Percentiles rank a stretch among this genome's conserved stretches.
These are phyloP conservation scores for Noctua janthe DNA, from an alignment of 2,888 invertebrate species.

Conservation along the genomic window DNA sequence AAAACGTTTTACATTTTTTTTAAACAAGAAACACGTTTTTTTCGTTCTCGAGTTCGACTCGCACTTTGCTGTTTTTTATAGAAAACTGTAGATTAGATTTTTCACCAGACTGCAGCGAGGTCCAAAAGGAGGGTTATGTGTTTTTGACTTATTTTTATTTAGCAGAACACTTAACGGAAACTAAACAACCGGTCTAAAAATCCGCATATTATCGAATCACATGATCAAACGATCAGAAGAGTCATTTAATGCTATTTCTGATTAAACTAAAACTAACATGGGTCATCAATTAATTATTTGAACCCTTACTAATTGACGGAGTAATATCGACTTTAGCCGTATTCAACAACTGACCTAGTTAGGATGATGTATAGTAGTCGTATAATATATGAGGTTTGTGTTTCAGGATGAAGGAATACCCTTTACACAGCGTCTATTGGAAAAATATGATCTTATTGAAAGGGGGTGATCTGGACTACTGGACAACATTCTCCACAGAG, in stretches of 20 bases:
- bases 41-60: not conserved
- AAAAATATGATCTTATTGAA: not conserved
- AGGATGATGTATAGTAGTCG: not conserved
- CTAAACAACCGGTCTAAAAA: not conserved
- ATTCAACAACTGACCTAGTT: conserved; percentile 18
- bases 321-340: conserved; percentile 2
- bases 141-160: not conserved
- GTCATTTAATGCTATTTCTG: conserved; percentile 8
- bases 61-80: not conserved
- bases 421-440: not conserved
- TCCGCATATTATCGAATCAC: not conserved
- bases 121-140: no score
- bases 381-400: not conserved
- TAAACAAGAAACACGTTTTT: not conserved
- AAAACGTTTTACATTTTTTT: not conserved
- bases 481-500: not conserved
- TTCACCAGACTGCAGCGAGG: no score
- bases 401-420: not conserved
- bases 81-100: not conserved
- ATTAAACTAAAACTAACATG: conserved; percentile 26
- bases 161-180: not conserved
- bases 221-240: conserved; percentile 14
- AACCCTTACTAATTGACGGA: conserved; percentile 29
- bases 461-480: not conserved
- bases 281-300: conserved; percentile 45